Conservation (phyloP, 2,113 vertebrate species). For the Diadophis punctatus region DNA sequence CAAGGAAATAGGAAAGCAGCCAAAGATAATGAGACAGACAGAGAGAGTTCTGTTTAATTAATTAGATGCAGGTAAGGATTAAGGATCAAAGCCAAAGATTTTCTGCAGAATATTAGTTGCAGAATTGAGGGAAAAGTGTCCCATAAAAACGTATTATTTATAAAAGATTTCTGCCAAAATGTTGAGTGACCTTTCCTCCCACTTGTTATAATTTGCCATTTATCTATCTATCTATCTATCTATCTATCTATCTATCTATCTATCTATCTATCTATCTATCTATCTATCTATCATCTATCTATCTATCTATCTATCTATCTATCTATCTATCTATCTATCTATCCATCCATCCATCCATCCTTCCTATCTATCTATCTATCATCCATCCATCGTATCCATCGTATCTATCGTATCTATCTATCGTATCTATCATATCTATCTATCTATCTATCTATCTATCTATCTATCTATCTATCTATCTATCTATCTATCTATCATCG, state of each 20-base stretch:
- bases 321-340: too few relatives aligned
- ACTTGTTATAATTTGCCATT: not conserved
- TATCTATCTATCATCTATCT: too few relatives aligned
- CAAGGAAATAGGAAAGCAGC: not conserved
- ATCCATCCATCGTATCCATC: too few relatives aligned
- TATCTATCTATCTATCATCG: slow-evolving; percentile 21
- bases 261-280: too few relatives aligned
- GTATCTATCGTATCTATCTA: too few relatives aligned
- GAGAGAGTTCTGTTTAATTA: not conserved
- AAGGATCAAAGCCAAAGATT: not conserved
- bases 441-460: slow-evolving; percentile 18
- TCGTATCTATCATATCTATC: not conserved
- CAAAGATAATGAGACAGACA: not conserved
- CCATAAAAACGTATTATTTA: not conserved
- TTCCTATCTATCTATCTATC: too few relatives aligned
- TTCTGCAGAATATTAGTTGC: not conserved
- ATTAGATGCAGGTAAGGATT: not conserved
- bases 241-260: too few relatives aligned
- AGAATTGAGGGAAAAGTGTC: not conserved
- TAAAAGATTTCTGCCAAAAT: not conserved
- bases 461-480: too few relatives aligned
- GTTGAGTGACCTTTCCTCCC: not conserved
- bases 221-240: too few relatives aligned
- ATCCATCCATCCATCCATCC: too few relatives aligned
- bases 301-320: slow-evolving; percentile 15